Conservation (phyloP, 2,797 vertebrate species). For the Hyperoplus immaculatus region DNA sequence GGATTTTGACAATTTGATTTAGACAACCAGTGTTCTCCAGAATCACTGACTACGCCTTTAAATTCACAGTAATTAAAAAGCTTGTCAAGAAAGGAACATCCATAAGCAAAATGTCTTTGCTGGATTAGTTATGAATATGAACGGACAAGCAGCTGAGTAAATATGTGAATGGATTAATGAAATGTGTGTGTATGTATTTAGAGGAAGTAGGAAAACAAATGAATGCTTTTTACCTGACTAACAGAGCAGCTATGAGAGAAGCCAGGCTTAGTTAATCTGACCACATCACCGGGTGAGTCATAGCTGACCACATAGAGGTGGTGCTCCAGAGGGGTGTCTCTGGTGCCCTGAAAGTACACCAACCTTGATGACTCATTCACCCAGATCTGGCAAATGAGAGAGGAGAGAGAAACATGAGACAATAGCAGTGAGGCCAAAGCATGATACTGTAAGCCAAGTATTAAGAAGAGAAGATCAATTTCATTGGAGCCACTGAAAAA, state of each 20-base stretch:
- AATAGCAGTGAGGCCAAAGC: neutral
- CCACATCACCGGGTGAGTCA: constrained; percentile 86
- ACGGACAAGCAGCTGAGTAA: neutral
- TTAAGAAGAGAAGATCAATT: neutral
- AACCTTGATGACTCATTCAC: constrained; percentile 90
- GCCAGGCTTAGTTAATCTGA: constrained; percentile 90
- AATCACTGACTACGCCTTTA: too few relatives aligned
- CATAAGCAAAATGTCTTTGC: neutral
- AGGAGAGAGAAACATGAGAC: neutral
- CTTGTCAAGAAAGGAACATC: neutral
- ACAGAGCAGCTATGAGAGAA: constrained; percentile 94
- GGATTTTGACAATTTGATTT: too few relatives aligned
- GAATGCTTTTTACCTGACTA: constrained; percentile 89
- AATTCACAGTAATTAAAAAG: neutral
- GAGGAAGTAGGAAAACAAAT: neutral
- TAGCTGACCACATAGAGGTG: constrained; percentile 95
- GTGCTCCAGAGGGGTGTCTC: constrained; percentile 93
- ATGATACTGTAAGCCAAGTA: neutral
- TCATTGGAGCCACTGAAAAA: neutral
- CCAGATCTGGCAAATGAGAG: constrained; percentile 87
- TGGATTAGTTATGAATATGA: too few relatives aligned
- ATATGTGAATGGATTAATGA: neutral
- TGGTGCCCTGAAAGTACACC: constrained; percentile 94
- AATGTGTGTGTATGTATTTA: neutral
- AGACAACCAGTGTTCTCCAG: too few relatives aligned